Conservation (phyloP, 2,888 invertebrate species). For the Tachystola acroxantha region DNA sequence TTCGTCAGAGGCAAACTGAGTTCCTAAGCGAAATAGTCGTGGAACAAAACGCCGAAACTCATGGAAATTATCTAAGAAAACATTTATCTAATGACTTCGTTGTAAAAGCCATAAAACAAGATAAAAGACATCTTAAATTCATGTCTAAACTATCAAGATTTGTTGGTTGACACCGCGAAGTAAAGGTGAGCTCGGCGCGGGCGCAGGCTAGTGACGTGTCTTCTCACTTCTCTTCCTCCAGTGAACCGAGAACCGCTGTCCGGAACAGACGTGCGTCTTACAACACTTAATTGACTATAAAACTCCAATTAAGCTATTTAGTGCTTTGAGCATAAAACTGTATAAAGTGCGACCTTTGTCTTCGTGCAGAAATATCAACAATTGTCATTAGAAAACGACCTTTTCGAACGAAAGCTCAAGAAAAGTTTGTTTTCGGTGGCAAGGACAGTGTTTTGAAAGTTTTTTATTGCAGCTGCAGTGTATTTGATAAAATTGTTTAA, state of each 20-base stretch:
- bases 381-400: constrained; percentile 12
- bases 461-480: constrained; percentile 32
- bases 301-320: constrained; percentile 37
- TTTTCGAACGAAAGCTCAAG: constrained; percentile 26
- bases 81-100: too few relatives aligned
- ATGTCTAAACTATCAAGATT: constrained; percentile 53
- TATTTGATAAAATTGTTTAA: constrained; percentile 40
- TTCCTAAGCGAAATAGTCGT: background rate
- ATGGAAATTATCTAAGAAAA: too few relatives aligned
- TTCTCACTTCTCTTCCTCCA: constrained; percentile 60
- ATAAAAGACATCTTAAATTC: too few relatives aligned
- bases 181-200: constrained; percentile 70
- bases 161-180: constrained; percentile 35
- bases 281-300: constrained; percentile 16
- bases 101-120: too few relatives aligned
- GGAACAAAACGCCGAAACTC: too few relatives aligned
- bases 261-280: constrained; percentile 29
- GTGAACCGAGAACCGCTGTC: constrained; percentile 58
- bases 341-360: background rate
- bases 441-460: constrained; percentile 61
- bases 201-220: constrained; percentile 70
- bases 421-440: constrained; percentile 32
- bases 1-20: too few relatives aligned
- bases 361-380: constrained; percentile 11
- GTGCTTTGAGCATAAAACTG: constrained; percentile 40